Evolutionary conservation across 2,113 vertebrate genomes (phyloP).

Genomic region (Cyprinodon tularosa): DNA sequence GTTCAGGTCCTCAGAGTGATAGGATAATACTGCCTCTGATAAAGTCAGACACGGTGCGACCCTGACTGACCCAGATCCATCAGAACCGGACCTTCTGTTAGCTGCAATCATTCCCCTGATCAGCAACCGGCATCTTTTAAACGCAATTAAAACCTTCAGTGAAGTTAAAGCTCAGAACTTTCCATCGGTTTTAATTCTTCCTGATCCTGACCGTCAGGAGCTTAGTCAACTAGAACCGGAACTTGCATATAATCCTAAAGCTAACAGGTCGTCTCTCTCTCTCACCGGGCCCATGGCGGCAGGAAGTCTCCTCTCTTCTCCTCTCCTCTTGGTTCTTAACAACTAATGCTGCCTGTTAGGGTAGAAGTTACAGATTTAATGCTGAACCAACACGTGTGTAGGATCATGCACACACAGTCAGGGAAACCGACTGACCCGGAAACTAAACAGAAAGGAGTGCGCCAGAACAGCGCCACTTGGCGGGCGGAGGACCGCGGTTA

Average conservation of each 20-base stretch:
- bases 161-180: no score
- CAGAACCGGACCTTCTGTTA: no score
- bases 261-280: neutral
- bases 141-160: no score
- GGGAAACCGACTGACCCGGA: neutral
- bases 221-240: neutral
- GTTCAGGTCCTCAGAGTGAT: no score
- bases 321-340: neutral
- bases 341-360: neutral
- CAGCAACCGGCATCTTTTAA: no score
- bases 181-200: no score
- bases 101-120: no score
- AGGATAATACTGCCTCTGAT: no score
- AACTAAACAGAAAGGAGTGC: neutral
- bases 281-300: neutral
- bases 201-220: no score
- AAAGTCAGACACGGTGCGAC: no score
- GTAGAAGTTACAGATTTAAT: neutral
- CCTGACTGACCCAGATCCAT: no score
- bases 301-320: neutral
- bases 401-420: neutral
- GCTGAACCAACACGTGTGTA: neutral
- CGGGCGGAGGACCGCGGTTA: neutral
- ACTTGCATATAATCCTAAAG: neutral
- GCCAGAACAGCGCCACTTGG: neutral